These are phyloP conservation scores for Gymnoscopelus braueri DNA, from an alignment of 2,797 vertebrate species.

Conservation along the genomic window DNA sequence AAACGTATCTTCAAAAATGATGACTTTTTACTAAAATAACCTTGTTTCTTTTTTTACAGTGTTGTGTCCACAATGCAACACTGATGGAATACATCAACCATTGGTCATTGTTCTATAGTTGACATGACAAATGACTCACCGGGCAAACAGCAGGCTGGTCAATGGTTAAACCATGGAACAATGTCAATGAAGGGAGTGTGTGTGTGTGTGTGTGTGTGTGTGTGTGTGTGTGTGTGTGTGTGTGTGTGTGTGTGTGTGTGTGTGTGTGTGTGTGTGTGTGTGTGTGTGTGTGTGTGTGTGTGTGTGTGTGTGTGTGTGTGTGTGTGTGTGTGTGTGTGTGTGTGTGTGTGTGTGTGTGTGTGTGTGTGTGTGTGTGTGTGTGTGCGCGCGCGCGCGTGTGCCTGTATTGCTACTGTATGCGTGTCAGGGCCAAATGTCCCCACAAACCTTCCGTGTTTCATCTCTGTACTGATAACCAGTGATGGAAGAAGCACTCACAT, in stretches of 20 bases:
- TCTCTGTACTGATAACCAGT: no score
- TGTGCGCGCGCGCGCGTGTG: no score
- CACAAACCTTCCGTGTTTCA: no score
- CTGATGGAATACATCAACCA: slow-evolving; percentile 6
- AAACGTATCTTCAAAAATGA: no score
- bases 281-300: slow-evolving; percentile 11
- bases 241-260: background rate
- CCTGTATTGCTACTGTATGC: no score
- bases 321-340: slow-evolving; percentile 17
- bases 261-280: slow-evolving; percentile 7
- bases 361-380: slow-evolving; percentile 2
- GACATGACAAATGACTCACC: no score
- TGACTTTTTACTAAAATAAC: background rate
- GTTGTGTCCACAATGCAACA: background rate
- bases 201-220: slow-evolving; percentile 27
- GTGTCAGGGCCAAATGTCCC: no score
- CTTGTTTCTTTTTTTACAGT: background rate
- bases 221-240: slow-evolving; percentile 8
- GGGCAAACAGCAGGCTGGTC: no score
- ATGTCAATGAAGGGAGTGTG: background rate
- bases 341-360: background rate
- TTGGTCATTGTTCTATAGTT: slow-evolving; percentile 5
- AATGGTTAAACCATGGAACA: no score
- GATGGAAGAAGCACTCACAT: no score
- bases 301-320: slow-evolving; percentile 26